Conservation (phyloP, 2,888 invertebrate genomes). For the Ernsta delagoae region DNA sequence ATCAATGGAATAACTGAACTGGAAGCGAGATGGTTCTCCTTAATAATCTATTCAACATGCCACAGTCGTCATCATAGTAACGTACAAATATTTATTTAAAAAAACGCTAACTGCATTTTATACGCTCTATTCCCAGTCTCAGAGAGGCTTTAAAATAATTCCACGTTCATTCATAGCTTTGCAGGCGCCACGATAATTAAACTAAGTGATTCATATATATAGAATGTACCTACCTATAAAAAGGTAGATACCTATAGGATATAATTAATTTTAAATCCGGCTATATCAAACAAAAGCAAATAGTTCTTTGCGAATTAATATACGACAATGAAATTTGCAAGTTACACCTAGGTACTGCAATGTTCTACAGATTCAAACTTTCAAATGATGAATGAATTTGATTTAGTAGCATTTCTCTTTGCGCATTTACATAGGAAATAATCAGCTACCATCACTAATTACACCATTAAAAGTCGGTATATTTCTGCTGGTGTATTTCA, state of each 20-base stretch:
- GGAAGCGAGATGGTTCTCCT: conserved; percentile 6
- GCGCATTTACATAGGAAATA: conserved; percentile 5
- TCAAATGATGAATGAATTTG: background rate
- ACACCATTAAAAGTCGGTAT: conserved; percentile 26
- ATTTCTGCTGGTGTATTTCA: conserved; percentile 22
- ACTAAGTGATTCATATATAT: too few species aligned
- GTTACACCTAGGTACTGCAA: too few species aligned
- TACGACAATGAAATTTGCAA: background rate
- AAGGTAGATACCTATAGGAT: too few species aligned
- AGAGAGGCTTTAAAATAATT: conserved; percentile 46
- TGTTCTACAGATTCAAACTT: background rate
- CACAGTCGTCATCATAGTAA: conserved; percentile 15
- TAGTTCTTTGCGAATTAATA: background rate
- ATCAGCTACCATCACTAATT: conserved; percentile 17
- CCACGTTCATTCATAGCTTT: conserved; percentile 48
- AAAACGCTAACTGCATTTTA: conserved; percentile 41
- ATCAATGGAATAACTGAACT: conserved; percentile 15
- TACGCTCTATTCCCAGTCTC: conserved; percentile 44
- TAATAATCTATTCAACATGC: conserved; percentile 24
- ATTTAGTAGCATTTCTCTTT: background rate
- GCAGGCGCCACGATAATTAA: conserved; percentile 53
- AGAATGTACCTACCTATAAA: too few species aligned
- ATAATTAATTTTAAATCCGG: background rate
- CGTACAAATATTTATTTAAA: conserved; percentile 25
- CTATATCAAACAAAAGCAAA: background rate